Evolutionary conservation across 2,113 vertebrate species (phyloP).

Genomic region (Murina feae): DNA sequence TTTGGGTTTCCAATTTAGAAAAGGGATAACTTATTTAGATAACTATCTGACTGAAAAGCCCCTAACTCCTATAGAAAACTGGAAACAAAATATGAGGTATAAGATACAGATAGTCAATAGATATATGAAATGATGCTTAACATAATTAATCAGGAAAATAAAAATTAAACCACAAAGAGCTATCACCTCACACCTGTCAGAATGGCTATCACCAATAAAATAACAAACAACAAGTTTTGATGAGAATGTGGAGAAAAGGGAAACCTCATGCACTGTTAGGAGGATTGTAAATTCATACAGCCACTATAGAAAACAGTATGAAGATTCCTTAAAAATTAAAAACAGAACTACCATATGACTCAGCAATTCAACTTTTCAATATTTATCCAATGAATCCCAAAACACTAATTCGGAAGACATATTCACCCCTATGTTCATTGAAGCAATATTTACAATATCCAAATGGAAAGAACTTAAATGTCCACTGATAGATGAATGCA

Average conservation of each 20-base stretch:
- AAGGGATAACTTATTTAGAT: background rate
- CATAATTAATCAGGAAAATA: background rate
- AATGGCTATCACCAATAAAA: background rate
- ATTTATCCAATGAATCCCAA: background rate
- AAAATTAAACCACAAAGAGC: background rate
- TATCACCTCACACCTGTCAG: background rate
- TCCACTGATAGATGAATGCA: background rate
- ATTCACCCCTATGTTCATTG: background rate
- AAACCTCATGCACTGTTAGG: background rate
- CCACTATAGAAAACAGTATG: background rate
- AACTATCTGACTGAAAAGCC: background rate
- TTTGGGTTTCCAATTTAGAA: background rate
- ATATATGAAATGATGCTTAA: background rate
- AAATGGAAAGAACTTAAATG: background rate
- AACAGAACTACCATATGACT: background rate
- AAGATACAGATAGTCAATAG: background rate
- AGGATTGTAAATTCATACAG: background rate
- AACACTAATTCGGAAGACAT: background rate
- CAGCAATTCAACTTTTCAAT: background rate
- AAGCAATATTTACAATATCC: background rate
- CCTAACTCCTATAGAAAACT: background rate
- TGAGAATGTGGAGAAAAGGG: background rate
- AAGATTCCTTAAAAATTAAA: background rate
- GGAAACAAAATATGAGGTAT: background rate
- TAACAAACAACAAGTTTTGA: background rate